Conservation (phyloP, 1,140 invertebrate species). For the Matsumurasca onukii region DNA sequence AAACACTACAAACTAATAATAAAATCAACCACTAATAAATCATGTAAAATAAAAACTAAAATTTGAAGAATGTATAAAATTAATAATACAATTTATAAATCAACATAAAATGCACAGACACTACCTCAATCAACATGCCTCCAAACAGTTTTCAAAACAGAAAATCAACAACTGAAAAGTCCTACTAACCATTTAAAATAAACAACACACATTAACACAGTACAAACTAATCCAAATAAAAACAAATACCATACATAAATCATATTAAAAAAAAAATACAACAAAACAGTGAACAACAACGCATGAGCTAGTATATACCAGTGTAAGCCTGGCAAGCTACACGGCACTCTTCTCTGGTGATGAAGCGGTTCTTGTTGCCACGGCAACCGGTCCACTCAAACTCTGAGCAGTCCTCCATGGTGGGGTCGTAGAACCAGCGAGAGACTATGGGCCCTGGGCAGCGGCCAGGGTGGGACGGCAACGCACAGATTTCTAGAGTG, state of each 20-base stretch:
- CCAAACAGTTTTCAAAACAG: no score
- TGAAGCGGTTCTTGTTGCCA: constrained; percentile 74
- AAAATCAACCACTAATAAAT: no score
- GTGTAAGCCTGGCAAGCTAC: constrained; percentile 52
- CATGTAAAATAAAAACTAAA: no score
- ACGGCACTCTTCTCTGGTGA: constrained; percentile 56
- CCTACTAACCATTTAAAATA: no score
- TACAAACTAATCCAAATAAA: no score
- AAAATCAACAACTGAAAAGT: no score
- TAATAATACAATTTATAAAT: no score
- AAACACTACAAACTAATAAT: no score
- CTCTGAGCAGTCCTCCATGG: constrained; percentile 55
- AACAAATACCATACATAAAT: neutral
- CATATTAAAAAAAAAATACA: neutral
- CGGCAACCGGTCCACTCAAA: constrained; percentile 78
- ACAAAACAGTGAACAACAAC: neutral
- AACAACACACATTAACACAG: no score
- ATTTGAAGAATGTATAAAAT: no score
- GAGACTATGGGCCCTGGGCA: constrained; percentile 33
- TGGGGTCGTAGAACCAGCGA: constrained; percentile 58
- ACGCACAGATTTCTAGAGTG: constrained; percentile 37
- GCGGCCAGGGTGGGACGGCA: constrained; percentile 37
- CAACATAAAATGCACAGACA: no score
- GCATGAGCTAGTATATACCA: constrained; percentile 42
- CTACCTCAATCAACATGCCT: no score